These are phyloP conservation scores for Graptemys geographica DNA, from an alignment of 2,797 vertebrate species.

Conservation along the genomic window DNA sequence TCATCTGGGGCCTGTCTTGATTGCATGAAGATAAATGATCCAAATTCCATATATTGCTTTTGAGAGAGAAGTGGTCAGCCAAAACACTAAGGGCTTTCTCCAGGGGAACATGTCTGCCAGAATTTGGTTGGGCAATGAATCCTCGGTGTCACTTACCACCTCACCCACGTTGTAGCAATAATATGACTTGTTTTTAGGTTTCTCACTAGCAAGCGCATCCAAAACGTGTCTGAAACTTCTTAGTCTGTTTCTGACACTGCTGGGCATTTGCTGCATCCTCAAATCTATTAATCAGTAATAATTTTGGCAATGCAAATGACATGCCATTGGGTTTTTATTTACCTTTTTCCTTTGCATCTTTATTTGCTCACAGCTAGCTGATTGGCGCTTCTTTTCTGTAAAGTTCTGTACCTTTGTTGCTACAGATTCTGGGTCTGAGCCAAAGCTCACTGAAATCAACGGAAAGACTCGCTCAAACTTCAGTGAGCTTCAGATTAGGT, in stretches of 20 bases:
- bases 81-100: not conserved
- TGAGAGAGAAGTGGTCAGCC: conserved; percentile 11
- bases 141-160: not conserved
- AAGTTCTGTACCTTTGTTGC: conserved; percentile 17
- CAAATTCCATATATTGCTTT: not conserved
- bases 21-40: not conserved
- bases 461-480: not conserved
- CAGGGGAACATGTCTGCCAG: accelerated
- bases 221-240: not conserved
- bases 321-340: not conserved
- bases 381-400: not conserved
- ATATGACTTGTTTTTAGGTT: not conserved
- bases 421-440: not conserved
- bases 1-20: not conserved
- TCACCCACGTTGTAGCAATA: not conserved
- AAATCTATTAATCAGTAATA: not conserved
- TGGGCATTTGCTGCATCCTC: not conserved
- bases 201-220: not conserved
- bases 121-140: not conserved
- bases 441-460: not conserved
- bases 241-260: not conserved
- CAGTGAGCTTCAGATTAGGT: not conserved
- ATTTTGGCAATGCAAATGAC: not conserved
- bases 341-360: not conserved
- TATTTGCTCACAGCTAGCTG: not conserved